Evolutionary conservation across 2,888 invertebrate genomes (phyloP).

Genomic region (Odontocolon sp.): DNA sequence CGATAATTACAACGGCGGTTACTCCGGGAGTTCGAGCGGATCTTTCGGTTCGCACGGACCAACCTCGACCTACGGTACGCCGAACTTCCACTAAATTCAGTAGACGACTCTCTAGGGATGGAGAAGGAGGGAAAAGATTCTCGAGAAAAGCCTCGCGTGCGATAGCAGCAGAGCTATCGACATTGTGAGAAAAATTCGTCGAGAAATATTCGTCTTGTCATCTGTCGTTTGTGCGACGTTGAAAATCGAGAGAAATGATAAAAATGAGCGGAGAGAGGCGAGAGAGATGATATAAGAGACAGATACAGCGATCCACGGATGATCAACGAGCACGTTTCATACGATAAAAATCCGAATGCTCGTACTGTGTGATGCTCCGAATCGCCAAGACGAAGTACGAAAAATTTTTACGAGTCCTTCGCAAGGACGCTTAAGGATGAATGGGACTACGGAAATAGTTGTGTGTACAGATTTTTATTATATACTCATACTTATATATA

Average conservation of each 20-base stretch:
- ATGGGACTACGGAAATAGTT: slow-evolving; percentile 42
- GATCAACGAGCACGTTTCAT: slow-evolving; percentile 54
- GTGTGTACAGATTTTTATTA: slow-evolving; percentile 52
- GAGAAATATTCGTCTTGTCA: slow-evolving; percentile 15
- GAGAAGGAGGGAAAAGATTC: slow-evolving; percentile 5
- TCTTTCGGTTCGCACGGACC: slow-evolving; percentile 69
- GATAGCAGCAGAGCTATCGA: slow-evolving; percentile 19
- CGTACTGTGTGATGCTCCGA: neutral
- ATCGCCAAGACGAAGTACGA: neutral
- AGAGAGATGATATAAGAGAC: slow-evolving; percentile 36
- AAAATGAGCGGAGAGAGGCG: slow-evolving; percentile 45
- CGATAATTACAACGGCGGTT: slow-evolving; percentile 69
- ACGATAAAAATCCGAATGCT: slow-evolving; percentile 8
- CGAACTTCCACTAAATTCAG: slow-evolving; percentile 68
- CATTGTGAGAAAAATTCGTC: slow-evolving; percentile 32
- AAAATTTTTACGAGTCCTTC: slow-evolving; percentile 25
- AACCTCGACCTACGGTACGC: slow-evolving; percentile 75
- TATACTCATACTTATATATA: slow-evolving; percentile 1
- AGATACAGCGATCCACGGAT: slow-evolving; percentile 53
- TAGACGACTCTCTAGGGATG: slow-evolving; percentile 36
- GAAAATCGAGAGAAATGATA: slow-evolving; percentile 21
- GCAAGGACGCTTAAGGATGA: slow-evolving; percentile 30
- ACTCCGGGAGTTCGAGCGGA: slow-evolving; percentile 67
- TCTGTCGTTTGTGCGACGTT: slow-evolving; percentile 33
- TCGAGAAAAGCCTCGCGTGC: slow-evolving; percentile 18